These are phyloP conservation scores for Carcharodon carcharias DNA, from an alignment of 2,797 vertebrate genomes.

Conservation along the genomic window DNA sequence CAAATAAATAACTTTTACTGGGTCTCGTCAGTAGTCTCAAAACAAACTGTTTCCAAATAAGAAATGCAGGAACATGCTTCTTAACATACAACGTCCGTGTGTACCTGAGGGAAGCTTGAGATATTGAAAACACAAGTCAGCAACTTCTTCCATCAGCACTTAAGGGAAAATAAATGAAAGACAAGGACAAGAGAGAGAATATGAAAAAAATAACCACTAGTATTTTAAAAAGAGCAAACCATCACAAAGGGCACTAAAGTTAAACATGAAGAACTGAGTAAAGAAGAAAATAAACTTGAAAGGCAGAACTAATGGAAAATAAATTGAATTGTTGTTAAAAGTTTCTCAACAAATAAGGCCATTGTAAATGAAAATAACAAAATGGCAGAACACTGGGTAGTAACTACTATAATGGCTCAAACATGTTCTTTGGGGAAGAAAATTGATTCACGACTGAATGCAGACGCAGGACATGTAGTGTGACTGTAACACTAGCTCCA, in stretches of 20 bases:
- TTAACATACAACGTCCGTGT: background rate
- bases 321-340: background rate
- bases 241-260: background rate
- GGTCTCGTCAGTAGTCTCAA: background rate
- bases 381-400: background rate
- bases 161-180: too few relatives aligned
- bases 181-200: background rate
- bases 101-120: slow-evolving; percentile 11
- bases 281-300: background rate
- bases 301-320: background rate
- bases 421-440: background rate
- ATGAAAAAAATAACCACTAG: background rate
- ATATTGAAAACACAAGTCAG: background rate
- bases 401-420: background rate
- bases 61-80: background rate
- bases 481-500: background rate
- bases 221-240: too few relatives aligned
- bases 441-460: background rate
- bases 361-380: background rate
- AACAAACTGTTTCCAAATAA: background rate
- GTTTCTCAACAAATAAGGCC: background rate
- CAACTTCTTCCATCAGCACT: background rate
- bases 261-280: background rate
- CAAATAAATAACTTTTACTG: background rate
- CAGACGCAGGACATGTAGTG: too few relatives aligned